These are phyloP conservation scores for Excalfactoria chinensis DNA, from an alignment of 2,113 vertebrate genomes.

Conservation along the genomic window DNA sequence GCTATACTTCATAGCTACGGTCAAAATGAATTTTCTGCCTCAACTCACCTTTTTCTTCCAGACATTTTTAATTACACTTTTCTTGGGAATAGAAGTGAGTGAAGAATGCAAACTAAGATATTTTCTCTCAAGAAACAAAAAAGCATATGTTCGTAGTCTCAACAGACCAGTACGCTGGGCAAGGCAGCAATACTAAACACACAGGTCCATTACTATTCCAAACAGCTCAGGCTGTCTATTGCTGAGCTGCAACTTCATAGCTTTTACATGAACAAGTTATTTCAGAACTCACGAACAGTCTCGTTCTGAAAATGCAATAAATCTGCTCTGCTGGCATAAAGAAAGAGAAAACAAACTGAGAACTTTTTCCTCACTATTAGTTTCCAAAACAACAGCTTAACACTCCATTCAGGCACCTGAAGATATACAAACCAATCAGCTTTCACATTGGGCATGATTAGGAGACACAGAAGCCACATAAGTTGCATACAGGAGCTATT, in stretches of 20 bases:
- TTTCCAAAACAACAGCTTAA: not conserved
- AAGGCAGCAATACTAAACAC: not conserved
- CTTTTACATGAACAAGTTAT: not conserved
- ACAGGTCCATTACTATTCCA: not conserved
- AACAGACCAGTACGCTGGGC: not conserved
- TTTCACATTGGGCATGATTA: not conserved
- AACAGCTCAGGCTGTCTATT: not conserved
- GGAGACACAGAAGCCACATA: not conserved
- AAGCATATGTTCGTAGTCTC: not conserved
- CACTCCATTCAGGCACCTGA: fast-evolving
- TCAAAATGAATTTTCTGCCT: conserved; percentile 42
- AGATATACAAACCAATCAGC: not conserved
- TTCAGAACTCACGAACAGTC: not conserved
- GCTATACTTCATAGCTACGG: not conserved
- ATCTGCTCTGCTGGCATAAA: not conserved
- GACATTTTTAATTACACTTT: not conserved
- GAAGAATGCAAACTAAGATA: not conserved
- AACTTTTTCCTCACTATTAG: not conserved
- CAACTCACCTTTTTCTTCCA: conserved; percentile 6
- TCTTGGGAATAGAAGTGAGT: not conserved
- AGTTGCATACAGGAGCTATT: fast-evolving
- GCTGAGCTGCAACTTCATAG: not conserved
- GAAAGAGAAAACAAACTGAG: not conserved
- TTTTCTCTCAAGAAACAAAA: not conserved
- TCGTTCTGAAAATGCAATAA: not conserved